phyloP scores from a whole-genome alignment of 2,113 vertebrate species.

The Hyla sarda region DNA sequence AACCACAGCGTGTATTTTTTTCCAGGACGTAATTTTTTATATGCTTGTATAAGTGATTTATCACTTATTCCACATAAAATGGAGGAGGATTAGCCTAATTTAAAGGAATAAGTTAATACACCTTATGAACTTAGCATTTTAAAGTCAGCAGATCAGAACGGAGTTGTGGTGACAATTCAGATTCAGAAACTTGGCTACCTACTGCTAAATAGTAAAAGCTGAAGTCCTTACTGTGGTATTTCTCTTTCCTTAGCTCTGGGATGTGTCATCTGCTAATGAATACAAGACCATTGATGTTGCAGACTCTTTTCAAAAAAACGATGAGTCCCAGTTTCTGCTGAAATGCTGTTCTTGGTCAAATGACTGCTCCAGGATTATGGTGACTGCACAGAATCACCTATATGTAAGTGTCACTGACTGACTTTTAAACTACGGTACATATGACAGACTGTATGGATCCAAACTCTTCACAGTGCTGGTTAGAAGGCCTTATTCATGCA shows the following conservation, averaged over 20 bases:
- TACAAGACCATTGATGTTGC: constrained; percentile 82
- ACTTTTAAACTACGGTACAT: background rate
- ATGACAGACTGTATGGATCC: background rate
- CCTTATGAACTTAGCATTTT: no score
- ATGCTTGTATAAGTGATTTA: no score
- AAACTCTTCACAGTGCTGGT: background rate
- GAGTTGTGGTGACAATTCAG: background rate
- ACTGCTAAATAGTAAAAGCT: background rate
- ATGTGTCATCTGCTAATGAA: constrained; percentile 81
- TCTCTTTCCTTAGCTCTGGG: constrained; percentile 81
- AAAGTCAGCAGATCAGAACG: background rate
- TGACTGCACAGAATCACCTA: constrained; percentile 83
- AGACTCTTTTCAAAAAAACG: constrained; percentile 72
- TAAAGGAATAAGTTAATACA: no score
- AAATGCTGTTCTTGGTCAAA: constrained; percentile 89
- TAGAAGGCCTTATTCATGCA: background rate
- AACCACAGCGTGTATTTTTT: no score
- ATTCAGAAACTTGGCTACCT: no score
- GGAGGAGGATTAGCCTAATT: no score
- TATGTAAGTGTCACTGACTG: constrained; percentile 79
- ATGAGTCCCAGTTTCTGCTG: constrained; percentile 77
- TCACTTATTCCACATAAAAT: no score
- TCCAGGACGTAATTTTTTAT: no score
- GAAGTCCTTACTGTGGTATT: background rate
- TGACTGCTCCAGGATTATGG: constrained; percentile 79